Base-by-base conservation (phyloP, 2,888 invertebrate species). In the Campoletis raptor region DNA sequence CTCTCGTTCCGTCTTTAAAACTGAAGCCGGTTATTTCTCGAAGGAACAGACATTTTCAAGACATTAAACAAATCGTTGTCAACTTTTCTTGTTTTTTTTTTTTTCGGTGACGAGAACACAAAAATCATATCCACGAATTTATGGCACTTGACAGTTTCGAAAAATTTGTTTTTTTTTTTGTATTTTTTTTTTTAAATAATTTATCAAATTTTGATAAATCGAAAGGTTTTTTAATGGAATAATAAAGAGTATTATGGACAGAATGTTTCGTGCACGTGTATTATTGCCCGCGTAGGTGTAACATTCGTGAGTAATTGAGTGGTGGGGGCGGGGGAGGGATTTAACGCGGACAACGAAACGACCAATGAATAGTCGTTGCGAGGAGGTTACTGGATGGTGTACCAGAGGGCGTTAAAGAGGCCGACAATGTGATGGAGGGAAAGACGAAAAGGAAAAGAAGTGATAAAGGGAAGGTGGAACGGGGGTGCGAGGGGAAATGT, bases 321-420 rank as follows among this genome's bases (percentile, higher is more conserved):
- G 67, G 78, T n/a, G 54, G 76, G 67, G 48, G 52, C 83, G 48
- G 64, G 79, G 78, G 82, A 77, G 79, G 83, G 82, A 70, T 66
- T 85, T 79, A 82, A 40, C 74, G 67, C 52, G 79, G 66, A 78
- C 78, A 72, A 83, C 83, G 83, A 78, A 45, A 79, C 82, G 85
- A 79, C 85, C 85, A 85, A 85, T 85, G 85, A 57, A 79, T 82
- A 82, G 82, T 54, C 74, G 52, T 57, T 61, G 74, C 69, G 66
- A 57, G 15, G 67, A 70, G 78, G 81, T 61, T 86, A 61, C 73
- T 54, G 80, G 54, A 72, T 67, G 70, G 85, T 72, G 70, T 76
- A 72, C 73, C 52, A 82, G 64, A 69, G 85, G 80, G 83, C 83
- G 73, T 64, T 54, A 54, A 52, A 57, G 67, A 54, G 73, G 40